Base-by-base conservation (phyloP, 2,797 vertebrate genomes). In the Zonotrichia albicollis region DNA sequence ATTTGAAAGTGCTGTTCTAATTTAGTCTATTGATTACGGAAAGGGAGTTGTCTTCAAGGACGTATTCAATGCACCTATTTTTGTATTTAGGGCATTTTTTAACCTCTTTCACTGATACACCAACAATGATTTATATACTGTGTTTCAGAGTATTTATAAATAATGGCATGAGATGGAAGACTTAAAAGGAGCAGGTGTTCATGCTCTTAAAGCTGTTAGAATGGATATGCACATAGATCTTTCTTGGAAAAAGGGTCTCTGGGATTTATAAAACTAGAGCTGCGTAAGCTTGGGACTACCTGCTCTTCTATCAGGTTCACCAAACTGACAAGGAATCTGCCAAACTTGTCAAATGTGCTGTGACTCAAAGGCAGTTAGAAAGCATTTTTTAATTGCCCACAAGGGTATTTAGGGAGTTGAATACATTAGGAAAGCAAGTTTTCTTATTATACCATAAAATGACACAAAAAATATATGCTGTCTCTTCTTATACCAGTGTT, bases 141-240 rank as follows among this genome's bases (percentile, higher is more conserved):
- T 89, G 60, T 73, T 90, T 92, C 48, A 55, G 51, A 91, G 50
- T 46, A 53, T 86, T 95, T 95, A 89, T 90, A 95, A 96, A 89
- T 92, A 91, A 90, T 51, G 16, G n/a, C 16, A 66, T 71, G 64
- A 89, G 66, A 91, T 61, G 26, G 15, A 30, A 93, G 38, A 74
- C 78, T 89, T 90, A 71, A 91, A 91, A 90, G 42, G 57, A 94
- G 18, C 83, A 94, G 80, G n/a, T 96, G 93, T 89, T 91, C 83
- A 81, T 45, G 64, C 29, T 84, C 58, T 70, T 87, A 75, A 93
- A 94, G 27, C 70, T 95, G 61, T 87, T 79, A 91, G 36, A 87
- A 46, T 79, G 40, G 58, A 70, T 71, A 74, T n/a, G 54, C 22
- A 79, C 42, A 58, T 42, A 38, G 54, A 67, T 93, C 74, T 96